Base-by-base conservation (phyloP, 2,888 invertebrate genomes). In the Celastrina argiolus region DNA sequence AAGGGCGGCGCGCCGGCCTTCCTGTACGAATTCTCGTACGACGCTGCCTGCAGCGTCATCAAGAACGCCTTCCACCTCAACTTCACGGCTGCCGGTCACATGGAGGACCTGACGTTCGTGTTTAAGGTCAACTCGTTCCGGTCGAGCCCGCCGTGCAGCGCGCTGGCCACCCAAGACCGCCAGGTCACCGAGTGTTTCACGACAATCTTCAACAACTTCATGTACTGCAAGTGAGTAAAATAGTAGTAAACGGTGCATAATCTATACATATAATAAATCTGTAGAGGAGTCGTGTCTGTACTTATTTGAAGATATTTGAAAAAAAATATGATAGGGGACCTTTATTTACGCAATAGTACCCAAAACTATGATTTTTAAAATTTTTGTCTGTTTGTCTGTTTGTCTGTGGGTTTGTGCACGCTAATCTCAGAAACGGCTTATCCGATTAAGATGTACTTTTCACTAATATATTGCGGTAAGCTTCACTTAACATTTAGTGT, bases 51-150 rank as follows among this genome's bases (percentile, higher is more conserved):
- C 67, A 92, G 92, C 36, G 79, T 90, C 1, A 82, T 92, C 63
- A 91, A 92, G 73, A 78, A 88, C 42, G 76, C 75, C 0, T 74
- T 71, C 7, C 81, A 82, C 67, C 70, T 88, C 22, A 77, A 82
- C 0, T 83, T 88, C 51, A 79, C 81, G 0, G 93, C 93, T 8
- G 92, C 92, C 4, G 92, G 89, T n/a, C 94, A 94, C 69, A 86
- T 92, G 1, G 93, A 94, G 73, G 94, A 94, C 75, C 73, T 93
- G 75, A 92, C 92, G 0, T 93, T 92, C 70, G 74, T 93, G 10
- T 93, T 94, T 70, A 78, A 77, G 64, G 76, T 78, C 1, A 86
- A 85, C 72, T 80, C 83, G 1, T 72, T 81, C 10, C 69, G 68
- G n/a, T 73, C 74, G 18, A 61, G 36, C 36, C 10, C 39, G 4